Evolutionary conservation across 1,140 invertebrate genomes (phyloP).

Genomic region (Calosoma granatense): DNA sequence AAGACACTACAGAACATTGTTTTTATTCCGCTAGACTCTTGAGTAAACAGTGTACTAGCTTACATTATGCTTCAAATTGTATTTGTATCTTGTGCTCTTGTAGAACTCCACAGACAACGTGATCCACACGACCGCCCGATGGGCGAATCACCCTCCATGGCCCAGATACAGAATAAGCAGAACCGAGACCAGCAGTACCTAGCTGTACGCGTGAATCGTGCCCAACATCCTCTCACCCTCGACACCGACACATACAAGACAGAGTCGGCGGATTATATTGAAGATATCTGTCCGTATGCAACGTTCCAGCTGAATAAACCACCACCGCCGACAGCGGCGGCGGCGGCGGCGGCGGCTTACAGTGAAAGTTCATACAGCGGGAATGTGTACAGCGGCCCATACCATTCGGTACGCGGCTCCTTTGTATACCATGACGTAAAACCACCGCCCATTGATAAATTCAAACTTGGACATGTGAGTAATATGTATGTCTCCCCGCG

Average conservation of each 20-base stretch:
- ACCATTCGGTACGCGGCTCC: slow-evolving; percentile 74
- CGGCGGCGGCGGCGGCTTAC: too few species aligned
- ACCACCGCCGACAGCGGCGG: too few species aligned
- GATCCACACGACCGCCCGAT: slow-evolving; percentile 34
- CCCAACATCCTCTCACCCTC: slow-evolving; percentile 32
- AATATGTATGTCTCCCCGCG: too few species aligned
- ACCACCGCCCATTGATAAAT: slow-evolving; percentile 47
- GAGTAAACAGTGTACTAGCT: too few species aligned
- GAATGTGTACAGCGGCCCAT: slow-evolving; percentile 74
- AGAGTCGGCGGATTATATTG: slow-evolving; percentile 60
- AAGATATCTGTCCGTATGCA: slow-evolving; percentile 84
- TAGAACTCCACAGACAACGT: slow-evolving; percentile 35
- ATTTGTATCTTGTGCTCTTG: background rate
- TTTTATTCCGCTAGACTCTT: too few species aligned
- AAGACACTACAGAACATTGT: too few species aligned
- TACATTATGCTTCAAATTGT: too few species aligned
- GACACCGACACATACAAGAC: slow-evolving; percentile 30
- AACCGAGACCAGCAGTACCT: slow-evolving; percentile 64
- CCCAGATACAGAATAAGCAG: slow-evolving; percentile 63
- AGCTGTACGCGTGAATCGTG: slow-evolving; percentile 39
- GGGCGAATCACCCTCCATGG: slow-evolving; percentile 57
- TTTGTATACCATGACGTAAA: slow-evolving; percentile 82
- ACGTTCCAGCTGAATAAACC: slow-evolving; percentile 79
- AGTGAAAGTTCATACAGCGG: slow-evolving; percentile 83
- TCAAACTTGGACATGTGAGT: slow-evolving; percentile 46